Base-by-base conservation (phyloP, 2,113 vertebrate genomes). In the human region DNA sequence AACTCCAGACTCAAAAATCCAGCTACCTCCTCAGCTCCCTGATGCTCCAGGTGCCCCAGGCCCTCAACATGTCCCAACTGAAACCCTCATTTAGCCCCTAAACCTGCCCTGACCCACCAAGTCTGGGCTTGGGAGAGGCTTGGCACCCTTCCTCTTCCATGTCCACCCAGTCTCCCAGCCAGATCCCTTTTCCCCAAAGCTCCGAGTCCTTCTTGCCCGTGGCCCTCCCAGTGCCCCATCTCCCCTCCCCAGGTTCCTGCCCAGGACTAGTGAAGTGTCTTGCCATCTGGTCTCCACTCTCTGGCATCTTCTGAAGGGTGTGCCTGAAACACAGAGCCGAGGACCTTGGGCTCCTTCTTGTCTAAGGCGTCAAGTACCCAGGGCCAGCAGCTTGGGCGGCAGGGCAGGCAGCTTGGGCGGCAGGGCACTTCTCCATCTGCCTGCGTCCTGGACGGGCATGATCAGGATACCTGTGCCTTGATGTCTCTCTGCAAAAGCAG, bases 361-460 rank as follows among this genome's bases (percentile, higher is more conserved):
- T 75, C 48, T 75, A 48, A 75, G 87, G 61, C 55, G 3, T 82
- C 52, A 40, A 43, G 52, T 50, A 61, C 84, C 82, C 16, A 0
- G 25, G 48, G 45, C 52, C 12, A 68, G 90, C 55, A 76, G 43
- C n/a, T 38, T 45, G 81, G 73, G 52, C n/a, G 10, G 20, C 30
- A 0, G 0, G 98, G 2, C 97, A 98, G 73, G 90, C 55, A 76
- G 43, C n/a, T 38, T 45, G 81, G 73, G 52, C n/a, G 10, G 20
- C 30, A 0, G 0, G 98, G 2, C 97, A 98, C 97, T 98, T 99
- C 98, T 64, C 2, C 61, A 6, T 30, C 61, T 30, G 5, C 27
- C 61, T 59, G 98, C 98, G 2, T 97, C 99, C 2, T 96, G 98
- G 40, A 85, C 97, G 30, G 98, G 96, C 93, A 98, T 99, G 95